phyloP scores from a whole-genome alignment of 2,113 vertebrate species.

The Salminus brasiliensis region DNA sequence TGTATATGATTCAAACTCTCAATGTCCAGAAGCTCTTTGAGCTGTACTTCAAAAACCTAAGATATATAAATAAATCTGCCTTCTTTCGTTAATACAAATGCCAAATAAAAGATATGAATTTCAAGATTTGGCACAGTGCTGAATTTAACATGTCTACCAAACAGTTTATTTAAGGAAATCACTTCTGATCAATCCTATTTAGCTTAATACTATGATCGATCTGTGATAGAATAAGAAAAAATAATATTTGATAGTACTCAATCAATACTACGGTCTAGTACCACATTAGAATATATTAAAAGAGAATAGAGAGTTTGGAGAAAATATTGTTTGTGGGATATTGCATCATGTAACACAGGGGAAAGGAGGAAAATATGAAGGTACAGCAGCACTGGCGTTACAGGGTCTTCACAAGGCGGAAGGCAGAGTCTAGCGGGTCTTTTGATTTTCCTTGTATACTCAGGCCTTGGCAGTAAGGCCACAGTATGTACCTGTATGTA shows the following conservation, averaged over 20 bases:
- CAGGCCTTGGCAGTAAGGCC: background rate
- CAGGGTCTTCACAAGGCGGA: background rate
- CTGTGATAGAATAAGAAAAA: background rate
- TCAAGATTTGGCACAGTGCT: background rate
- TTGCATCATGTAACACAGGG: background rate
- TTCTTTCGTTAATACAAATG: constrained; percentile 13
- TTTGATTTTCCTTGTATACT: background rate
- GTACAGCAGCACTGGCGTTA: background rate
- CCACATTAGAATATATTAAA: background rate
- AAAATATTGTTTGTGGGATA: too few species aligned
- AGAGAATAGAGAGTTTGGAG: background rate
- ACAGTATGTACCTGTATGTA: background rate
- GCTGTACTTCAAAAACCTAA: background rate
- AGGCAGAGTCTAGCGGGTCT: background rate
- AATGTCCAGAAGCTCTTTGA: constrained; percentile 41
- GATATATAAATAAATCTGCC: constrained; percentile 13
- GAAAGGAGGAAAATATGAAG: background rate
- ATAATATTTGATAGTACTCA: background rate
- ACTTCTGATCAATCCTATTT: background rate
- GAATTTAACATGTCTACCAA: background rate
- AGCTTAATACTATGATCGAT: background rate
- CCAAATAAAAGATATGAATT: constrained; percentile 2
- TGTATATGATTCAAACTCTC: constrained; percentile 39
- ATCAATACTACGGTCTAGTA: background rate
- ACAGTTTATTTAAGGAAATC: background rate